Evolutionary conservation across 2,113 vertebrate species (phyloP), one percentile per base, ranked within the genome.

Genomic region (Columba janthina): DNA sequence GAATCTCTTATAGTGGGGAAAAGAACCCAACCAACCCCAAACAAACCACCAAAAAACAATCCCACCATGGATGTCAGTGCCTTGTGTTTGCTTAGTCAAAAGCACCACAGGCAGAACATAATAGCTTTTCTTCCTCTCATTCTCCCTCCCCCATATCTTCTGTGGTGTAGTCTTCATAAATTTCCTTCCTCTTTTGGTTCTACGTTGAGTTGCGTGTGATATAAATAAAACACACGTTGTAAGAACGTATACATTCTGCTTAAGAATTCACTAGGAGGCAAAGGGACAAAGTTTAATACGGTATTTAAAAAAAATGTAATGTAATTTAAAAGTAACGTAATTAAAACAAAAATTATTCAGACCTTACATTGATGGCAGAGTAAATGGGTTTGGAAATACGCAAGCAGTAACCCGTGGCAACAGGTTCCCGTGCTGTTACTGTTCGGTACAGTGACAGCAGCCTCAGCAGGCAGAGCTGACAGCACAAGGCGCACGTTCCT

Each of bases 111-210:
- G n/a, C 70, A 87, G 69, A 87, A 77, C 38, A 34, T 19, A 89
- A 73, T 10, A 44, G 54, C 46, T 82, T 90, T 93, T 89, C 54
- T 88, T 95, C 76, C 89, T 74, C 89, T 87, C 11, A 10, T 87
- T 94, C 84, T 93, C 94, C 94, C 92, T 92, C 90, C 96, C 96
- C 95, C 89, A 87, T 32, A 80, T 42, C 83, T 70, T 89, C 90
- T 86, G 90, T 67, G 95, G 79, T 86, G 54, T 32, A 82, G 84
- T 85, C 92, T 93, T 91, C 88, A 95, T 38, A 53, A 42, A 85
- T 90, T 95, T 95, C 94, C 96, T 98, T 97, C 97, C 97, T 97
- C 94, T 90, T 97, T 96, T 72, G 40, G n/a, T 89, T 85, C 73
- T 82, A 29, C 24, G 2, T 38, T 75, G 32, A 80, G 34, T 40